A percentile compares a stretch with the other conserved stretches of the same genome.
Evolutionary conservation across 2,888 invertebrate species (phyloP).

Genomic region (Melangyna quadrimaculata): DNA sequence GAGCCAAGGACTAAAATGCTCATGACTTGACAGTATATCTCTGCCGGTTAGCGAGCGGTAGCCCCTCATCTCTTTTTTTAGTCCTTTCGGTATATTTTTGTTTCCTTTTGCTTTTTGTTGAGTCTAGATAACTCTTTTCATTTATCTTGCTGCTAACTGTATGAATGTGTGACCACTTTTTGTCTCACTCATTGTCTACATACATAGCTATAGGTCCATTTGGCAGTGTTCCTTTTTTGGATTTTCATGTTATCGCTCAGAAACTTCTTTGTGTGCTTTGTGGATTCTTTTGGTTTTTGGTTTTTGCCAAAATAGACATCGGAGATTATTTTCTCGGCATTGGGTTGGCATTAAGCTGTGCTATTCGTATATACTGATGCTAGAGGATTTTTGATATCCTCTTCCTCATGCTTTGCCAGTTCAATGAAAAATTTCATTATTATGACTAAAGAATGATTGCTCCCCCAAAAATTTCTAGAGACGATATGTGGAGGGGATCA

Average conservation of each 20-base stretch:
- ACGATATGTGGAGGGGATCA: background rate
- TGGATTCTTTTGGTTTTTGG: conserved; percentile 11
- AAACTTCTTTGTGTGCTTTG: conserved; percentile 51
- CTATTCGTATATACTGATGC: background rate
- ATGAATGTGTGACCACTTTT: conserved; percentile 48
- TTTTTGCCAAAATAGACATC: conserved; percentile 25
- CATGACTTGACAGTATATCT: conserved; percentile 61
- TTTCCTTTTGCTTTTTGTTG: background rate
- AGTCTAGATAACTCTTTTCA: conserved; percentile 61
- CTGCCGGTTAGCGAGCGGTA: no score
- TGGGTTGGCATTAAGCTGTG: conserved; percentile 2
- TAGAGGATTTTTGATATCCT: conserved; percentile 21
- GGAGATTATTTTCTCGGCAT: conserved; percentile 35
- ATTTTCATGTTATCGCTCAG: conserved; percentile 41
- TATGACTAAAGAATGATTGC: conserved; percentile 53
- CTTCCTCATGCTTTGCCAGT: conserved; percentile 30
- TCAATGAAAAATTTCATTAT: conserved; percentile 64
- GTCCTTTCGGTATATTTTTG: background rate
- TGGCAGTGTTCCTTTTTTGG: conserved; percentile 40
- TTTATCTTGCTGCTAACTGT: conserved; percentile 49
- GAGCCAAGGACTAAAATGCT: conserved; percentile 63
- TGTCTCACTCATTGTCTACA: conserved; percentile 17
- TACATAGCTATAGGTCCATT: no score
- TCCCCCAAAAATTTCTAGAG: conserved; percentile 29
- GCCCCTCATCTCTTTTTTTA: background rate